Evolutionary conservation across 2,888 invertebrate species (phyloP).

Genomic region (Branchipolynoe longqiensis): DNA sequence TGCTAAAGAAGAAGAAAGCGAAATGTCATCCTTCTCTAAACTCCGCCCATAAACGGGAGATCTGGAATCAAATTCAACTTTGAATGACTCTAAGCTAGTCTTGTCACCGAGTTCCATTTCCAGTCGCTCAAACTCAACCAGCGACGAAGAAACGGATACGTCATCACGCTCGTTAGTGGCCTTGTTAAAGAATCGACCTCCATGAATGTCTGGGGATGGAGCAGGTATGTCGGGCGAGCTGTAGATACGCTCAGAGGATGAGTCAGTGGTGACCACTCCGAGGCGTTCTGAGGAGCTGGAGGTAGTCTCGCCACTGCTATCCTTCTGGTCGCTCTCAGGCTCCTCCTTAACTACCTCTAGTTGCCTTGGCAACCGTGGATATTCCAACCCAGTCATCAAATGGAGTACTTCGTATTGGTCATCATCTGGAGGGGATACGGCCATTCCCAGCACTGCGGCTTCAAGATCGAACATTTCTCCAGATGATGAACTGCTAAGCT

Average conservation of each 20-base stretch:
- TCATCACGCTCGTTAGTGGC: conserved; percentile 92
- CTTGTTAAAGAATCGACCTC: conserved; percentile 86
- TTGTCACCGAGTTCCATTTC: conserved; percentile 67
- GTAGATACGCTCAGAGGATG: conserved; percentile 74
- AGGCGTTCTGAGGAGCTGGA: conserved; percentile 55
- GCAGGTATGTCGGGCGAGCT: conserved; percentile 92
- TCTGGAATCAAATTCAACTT: conserved; percentile 7
- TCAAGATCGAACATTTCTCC: conserved; percentile 49
- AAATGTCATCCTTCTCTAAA: conserved; percentile 95
- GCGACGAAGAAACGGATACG: conserved; percentile 85
- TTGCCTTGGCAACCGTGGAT: conserved; percentile 52
- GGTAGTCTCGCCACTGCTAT: conserved; percentile 51
- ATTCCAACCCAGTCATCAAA: conserved; percentile 38
- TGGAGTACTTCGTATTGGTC: conserved; percentile 46
- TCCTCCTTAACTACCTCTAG: conserved; percentile 62
- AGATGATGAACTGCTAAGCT: conserved; percentile 49
- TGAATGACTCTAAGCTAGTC: conserved; percentile 57
- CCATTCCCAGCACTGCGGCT: conserved; percentile 37
- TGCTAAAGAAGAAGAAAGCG: conserved; percentile 92
- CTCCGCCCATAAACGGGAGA: conserved; percentile 81
- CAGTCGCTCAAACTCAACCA: conserved; percentile 68
- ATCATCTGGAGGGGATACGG: conserved; percentile 42
- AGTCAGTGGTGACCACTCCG: conserved; percentile 46
- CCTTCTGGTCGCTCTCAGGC: conserved; percentile 59
- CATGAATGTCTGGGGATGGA: conserved; percentile 86